These are phyloP conservation scores for Pachymerium ferrugineum DNA, from an alignment of 2,888 invertebrate species.

Conservation along the genomic window DNA sequence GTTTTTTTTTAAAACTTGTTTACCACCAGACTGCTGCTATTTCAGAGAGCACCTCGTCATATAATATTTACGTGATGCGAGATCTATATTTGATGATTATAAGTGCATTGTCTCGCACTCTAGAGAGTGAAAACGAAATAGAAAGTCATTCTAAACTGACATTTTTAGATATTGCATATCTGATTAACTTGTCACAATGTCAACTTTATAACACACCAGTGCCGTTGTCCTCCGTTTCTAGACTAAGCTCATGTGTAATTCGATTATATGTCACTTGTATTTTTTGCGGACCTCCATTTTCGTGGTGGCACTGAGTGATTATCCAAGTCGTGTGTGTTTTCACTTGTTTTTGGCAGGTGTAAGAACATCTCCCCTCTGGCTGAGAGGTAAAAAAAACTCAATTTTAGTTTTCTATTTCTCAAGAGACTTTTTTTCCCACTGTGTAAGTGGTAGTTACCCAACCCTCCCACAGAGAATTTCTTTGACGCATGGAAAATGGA, in stretches of 20 bases:
- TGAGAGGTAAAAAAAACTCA: background rate
- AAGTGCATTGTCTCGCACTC: slow-evolving; percentile 21
- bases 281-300: slow-evolving; percentile 1
- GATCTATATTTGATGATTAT: slow-evolving; percentile 15
- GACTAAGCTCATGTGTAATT: background rate
- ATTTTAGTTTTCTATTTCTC: slow-evolving; percentile 15
- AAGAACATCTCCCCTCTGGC: background rate
- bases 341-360: background rate
- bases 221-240: background rate
- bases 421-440: background rate
- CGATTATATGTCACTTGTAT: background rate
- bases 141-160: too few relatives aligned
- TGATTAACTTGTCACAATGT: slow-evolving; percentile 16
- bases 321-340: background rate
- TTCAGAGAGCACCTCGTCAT: background rate
- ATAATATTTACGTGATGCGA: background rate
- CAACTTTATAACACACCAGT: background rate
- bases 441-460: slow-evolving; percentile 18
- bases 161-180: background rate
- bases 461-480: slow-evolving; percentile 1
- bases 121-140: too few relatives aligned
- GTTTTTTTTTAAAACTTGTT: background rate
- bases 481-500: slow-evolving; percentile 1
- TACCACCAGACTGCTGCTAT: background rate
- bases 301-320: slow-evolving; percentile 9